Evolutionary conservation across 1,140 invertebrate species (phyloP).

Genomic region (Ctenoplectra terminalis): DNA sequence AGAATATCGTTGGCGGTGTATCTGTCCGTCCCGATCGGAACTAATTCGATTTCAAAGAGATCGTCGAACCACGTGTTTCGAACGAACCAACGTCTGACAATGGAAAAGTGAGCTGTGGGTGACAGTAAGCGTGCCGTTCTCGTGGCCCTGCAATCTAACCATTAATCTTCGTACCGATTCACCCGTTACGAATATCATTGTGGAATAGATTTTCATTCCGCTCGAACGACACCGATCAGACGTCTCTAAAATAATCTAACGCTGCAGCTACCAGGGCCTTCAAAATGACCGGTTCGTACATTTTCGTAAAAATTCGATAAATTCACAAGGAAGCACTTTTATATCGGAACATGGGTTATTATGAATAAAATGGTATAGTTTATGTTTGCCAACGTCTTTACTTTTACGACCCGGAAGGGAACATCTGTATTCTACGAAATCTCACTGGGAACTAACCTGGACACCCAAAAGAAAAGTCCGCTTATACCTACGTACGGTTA

Average conservation of each 20-base stretch:
- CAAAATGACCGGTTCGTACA: no score
- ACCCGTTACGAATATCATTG: neutral
- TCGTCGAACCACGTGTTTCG: constrained; percentile 57
- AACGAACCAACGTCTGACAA: constrained; percentile 40
- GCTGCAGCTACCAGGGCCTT: no score
- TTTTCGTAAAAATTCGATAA: no score
- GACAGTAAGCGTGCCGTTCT: constrained; percentile 42
- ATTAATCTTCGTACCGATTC: constrained; percentile 15
- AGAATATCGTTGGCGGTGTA: constrained; percentile 66
- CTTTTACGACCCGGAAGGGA: no score
- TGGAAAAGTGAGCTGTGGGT: constrained; percentile 39
- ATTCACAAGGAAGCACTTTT: no score
- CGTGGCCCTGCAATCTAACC: neutral
- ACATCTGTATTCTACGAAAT: no score
- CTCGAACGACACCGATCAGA: neutral
- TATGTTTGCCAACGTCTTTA: no score
- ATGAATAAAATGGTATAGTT: no score
- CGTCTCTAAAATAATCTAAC: neutral
- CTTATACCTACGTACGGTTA: no score
- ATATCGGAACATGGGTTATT: no score
- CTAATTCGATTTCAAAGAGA: constrained; percentile 77
- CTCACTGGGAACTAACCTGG: no score
- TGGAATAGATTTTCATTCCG: neutral
- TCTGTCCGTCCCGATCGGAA: constrained; percentile 67
- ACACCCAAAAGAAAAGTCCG: no score